A percentile compares a stretch with the other conserved stretches of the same genome.
Conservation (phyloP, 2,113 vertebrate species). For the Sakesphorus luctuosus region DNA sequence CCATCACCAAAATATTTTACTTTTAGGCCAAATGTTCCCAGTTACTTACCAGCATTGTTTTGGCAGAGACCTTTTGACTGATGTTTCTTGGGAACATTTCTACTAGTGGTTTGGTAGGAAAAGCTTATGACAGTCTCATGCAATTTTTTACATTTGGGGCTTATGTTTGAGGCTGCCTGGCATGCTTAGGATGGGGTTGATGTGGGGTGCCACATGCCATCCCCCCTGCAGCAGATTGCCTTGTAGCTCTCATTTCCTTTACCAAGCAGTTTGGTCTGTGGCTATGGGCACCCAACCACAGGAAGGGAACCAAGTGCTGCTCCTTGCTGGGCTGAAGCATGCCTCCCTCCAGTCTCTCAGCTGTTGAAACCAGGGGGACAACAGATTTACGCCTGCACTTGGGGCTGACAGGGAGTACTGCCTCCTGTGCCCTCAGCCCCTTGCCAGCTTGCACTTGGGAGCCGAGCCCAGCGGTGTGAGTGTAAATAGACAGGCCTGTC, state of each 20-base stretch:
- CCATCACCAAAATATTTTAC: slow-evolving; percentile 40
- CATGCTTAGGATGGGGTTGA: not conserved
- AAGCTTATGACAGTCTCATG: slow-evolving; percentile 45
- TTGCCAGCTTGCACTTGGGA: fast-evolving
- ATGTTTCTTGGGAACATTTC: slow-evolving; percentile 21
- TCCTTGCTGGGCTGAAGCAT: not conserved
- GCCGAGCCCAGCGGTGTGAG: fast-evolving
- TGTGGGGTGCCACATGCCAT: not conserved
- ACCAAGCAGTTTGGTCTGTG: fast-evolving
- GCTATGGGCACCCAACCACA: not conserved
- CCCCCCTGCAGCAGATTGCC: not conserved
- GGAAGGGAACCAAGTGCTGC: not conserved
- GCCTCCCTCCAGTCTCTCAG: not conserved
- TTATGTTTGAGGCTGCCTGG: not conserved
- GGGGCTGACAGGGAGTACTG: not conserved
- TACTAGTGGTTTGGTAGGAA: slow-evolving; percentile 42
- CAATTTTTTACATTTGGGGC: not conserved
- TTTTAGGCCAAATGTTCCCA: slow-evolving; percentile 25
- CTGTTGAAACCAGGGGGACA: not conserved
- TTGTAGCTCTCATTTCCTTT: not conserved
- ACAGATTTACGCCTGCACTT: not conserved
- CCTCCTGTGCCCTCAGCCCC: not conserved
- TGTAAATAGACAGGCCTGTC: not conserved
- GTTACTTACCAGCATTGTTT: slow-evolving; percentile 48
- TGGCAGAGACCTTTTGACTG: slow-evolving; percentile 30